Percentiles rank a stretch among this genome's conserved stretches.
These are phyloP conservation scores for Ovis canadensis DNA, from an alignment of 2,113 vertebrate genomes.

Conservation along the genomic window DNA sequence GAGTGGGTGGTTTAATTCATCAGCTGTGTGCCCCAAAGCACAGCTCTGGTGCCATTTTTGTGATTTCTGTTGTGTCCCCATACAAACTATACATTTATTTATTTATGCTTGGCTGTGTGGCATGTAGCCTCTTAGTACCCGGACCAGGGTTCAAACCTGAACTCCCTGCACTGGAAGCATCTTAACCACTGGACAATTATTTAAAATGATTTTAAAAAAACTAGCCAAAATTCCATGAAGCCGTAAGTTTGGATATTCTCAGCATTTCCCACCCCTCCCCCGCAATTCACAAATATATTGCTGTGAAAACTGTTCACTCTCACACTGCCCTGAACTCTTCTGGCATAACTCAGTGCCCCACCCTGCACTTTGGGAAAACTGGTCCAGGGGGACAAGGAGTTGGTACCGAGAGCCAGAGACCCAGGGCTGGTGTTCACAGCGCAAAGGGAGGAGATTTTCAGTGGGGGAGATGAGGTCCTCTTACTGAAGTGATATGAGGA, in stretches of 20 bases:
- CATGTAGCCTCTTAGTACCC: background rate
- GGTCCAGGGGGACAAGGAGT: background rate
- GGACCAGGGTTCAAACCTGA: background rate
- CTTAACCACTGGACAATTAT: background rate
- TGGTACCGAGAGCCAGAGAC: fast-evolving
- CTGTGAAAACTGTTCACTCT: background rate
- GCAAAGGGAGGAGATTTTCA: no score
- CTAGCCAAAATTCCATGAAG: background rate
- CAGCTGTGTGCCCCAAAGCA: background rate
- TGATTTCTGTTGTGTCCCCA: background rate
- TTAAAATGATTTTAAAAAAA: background rate
- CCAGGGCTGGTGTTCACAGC: fast-evolving
- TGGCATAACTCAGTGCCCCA: fast-evolving
- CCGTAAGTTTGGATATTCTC: background rate
- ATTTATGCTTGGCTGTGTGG: background rate
- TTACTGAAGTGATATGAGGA: background rate
- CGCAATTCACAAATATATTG: background rate
- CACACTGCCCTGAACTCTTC: background rate
- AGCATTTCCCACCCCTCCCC: background rate
- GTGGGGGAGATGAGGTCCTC: background rate
- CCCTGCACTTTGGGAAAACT: background rate
- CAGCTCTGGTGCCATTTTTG: background rate
- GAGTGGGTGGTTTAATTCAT: background rate
- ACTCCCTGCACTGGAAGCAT: background rate
- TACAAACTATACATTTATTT: background rate